phyloP scores from a whole-genome alignment of 2,113 vertebrate genomes.

The Coptodon bakossiorum region DNA sequence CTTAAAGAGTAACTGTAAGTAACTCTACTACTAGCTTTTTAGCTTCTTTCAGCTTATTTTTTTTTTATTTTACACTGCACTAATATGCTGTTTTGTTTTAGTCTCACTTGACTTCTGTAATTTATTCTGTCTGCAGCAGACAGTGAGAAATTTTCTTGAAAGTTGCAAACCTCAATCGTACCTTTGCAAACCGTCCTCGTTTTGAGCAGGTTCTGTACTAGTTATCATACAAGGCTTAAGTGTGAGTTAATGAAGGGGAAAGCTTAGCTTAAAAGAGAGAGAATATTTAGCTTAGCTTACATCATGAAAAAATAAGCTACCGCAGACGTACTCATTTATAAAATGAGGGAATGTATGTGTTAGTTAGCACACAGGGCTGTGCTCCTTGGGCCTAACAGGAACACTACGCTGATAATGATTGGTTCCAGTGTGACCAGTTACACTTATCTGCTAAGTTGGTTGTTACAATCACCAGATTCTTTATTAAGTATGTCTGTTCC shows the following conservation, averaged over 20 bases:
- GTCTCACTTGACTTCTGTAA: neutral
- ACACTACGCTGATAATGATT: neutral
- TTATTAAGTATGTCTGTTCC: neutral
- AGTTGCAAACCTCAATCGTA: accelerated
- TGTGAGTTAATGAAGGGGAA: neutral
- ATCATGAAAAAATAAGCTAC: neutral
- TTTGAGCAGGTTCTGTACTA: neutral
- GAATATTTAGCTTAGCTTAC: neutral
- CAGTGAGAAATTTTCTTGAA: neutral
- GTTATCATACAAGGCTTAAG: neutral
- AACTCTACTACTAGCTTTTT: neutral
- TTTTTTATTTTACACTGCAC: neutral
- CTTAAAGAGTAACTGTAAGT: neutral
- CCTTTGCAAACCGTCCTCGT: neutral
- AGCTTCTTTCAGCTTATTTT: neutral
- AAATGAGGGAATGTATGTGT: neutral
- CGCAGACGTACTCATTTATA: neutral
- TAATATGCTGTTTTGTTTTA: neutral
- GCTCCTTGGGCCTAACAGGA: neutral
- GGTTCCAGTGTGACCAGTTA: neutral
- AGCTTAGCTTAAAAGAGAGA: neutral
- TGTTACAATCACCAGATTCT: neutral
- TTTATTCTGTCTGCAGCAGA: neutral
- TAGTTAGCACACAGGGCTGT: accelerated
- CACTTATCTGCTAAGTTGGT: neutral